These are phyloP conservation scores for Rhadina sibilatrix DNA, from an alignment of 2,113 vertebrate species.

Conservation along the genomic window DNA sequence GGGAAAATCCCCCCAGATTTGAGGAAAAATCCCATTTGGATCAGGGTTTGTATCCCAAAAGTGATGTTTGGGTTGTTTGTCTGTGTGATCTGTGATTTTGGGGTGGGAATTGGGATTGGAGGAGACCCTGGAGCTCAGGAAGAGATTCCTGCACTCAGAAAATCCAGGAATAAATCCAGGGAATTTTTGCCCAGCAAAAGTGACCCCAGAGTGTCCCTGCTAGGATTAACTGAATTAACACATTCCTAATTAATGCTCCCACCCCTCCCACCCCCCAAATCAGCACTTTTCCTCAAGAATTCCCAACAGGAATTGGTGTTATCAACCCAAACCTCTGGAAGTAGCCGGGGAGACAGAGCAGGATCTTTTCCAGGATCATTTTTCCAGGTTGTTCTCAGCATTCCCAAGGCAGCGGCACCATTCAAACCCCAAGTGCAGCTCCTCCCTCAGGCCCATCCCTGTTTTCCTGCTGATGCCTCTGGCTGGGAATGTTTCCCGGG, in stretches of 20 bases:
- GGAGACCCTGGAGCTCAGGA: neutral
- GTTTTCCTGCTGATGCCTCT: neutral
- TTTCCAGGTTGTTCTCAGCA: neutral
- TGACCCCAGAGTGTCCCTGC: neutral
- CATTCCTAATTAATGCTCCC: neutral
- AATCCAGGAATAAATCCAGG: neutral
- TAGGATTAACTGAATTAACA: neutral
- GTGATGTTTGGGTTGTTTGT: accelerated
- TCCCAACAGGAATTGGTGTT: neutral
- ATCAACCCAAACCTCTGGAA: neutral
- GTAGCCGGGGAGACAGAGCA: accelerated
- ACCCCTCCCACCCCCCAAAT: neutral
- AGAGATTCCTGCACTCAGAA: neutral
- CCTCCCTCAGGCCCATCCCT: neutral
- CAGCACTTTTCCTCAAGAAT: neutral
- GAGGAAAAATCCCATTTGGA: neutral
- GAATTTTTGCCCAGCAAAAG: neutral
- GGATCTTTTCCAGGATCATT: neutral
- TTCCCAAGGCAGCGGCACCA: neutral
- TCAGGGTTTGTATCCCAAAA: neutral
- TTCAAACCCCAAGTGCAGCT: neutral
- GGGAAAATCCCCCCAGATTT: neutral
- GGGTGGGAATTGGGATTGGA: neutral
- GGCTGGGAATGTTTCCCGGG: neutral
- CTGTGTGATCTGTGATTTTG: neutral